phyloP scores from a whole-genome alignment of 92 coral and sea anemone species.

The Isaurus tuberculatus region DNA sequence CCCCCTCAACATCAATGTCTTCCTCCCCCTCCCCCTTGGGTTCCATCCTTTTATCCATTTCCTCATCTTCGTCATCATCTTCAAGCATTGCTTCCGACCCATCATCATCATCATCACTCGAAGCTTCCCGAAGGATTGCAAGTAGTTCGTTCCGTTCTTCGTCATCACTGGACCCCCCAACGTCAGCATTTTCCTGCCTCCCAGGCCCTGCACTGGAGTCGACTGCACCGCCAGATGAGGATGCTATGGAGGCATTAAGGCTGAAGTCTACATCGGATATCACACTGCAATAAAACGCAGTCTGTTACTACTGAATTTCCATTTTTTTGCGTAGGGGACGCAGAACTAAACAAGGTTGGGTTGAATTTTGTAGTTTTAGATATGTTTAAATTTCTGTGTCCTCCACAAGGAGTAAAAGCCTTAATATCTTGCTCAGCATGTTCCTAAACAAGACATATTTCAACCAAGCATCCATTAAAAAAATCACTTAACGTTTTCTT shows the following conservation, averaged over 20 bases:
- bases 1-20: constrained; percentile 46
- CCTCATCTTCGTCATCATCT: constrained; percentile 74
- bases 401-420: too few species aligned
- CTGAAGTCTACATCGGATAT: constrained; percentile 78
- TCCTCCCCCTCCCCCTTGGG: constrained; percentile 36
- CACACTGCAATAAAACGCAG: constrained; percentile 40
- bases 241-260: constrained; percentile 66
- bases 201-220: constrained; percentile 50
- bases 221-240: constrained; percentile 54
- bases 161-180: constrained; percentile 67
- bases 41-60: constrained; percentile 42
- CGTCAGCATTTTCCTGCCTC: constrained; percentile 47
- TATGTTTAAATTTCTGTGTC: too few species aligned
- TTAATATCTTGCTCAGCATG: background rate
- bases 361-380: too few species aligned
- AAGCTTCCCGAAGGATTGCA: constrained; percentile 94
- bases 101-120: constrained; percentile 93
- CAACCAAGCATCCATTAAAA: background rate
- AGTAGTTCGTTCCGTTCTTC: constrained; percentile 89
- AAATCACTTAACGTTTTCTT: background rate
- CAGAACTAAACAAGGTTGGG: too few species aligned
- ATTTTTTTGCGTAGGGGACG: too few species aligned
- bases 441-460: background rate
- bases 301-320: background rate
- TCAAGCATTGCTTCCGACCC: constrained; percentile 75